A percentile compares a stretch with the other conserved stretches of the same genome.
Evolutionary conservation across 2,888 invertebrate species (phyloP).

Genomic region (Rhogogaster chlorosoma): DNA sequence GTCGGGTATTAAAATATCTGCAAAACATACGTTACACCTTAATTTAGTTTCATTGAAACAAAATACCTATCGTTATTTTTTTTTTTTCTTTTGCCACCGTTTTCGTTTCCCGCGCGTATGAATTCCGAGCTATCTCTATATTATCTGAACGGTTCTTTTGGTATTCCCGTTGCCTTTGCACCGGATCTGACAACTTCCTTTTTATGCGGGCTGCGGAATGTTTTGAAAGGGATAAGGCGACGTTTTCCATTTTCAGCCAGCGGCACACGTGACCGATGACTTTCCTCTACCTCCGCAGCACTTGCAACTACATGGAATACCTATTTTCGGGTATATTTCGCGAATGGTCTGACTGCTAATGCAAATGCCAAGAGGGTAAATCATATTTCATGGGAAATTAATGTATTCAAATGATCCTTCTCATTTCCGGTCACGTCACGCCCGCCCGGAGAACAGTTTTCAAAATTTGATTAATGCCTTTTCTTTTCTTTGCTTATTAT

Average conservation of each 20-base stretch:
- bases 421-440: conserved; percentile 63
- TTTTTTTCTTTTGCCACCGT: neutral
- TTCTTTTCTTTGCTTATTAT: conserved; percentile 23
- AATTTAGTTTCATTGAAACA: conserved; percentile 2
- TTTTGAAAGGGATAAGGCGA: conserved; percentile 37
- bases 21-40: neutral
- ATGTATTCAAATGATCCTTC: conserved; percentile 65
- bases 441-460: conserved; percentile 50
- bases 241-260: conserved; percentile 40
- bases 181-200: conserved; percentile 40
- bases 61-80: neutral
- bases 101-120: neutral
- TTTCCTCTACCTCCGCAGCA: conserved; percentile 1
- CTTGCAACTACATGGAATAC: neutral
- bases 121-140: neutral
- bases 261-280: conserved; percentile 40
- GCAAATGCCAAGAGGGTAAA: conserved; percentile 62
- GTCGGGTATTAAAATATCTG: conserved; percentile 2
- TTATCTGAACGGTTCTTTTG: conserved; percentile 11
- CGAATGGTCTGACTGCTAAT: conserved; percentile 57
- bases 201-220: conserved; percentile 24
- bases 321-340: conserved; percentile 32
- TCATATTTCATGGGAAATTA: conserved; percentile 64
- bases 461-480: conserved; percentile 61
- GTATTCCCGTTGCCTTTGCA: conserved; percentile 29